These are phyloP conservation scores for Phoxinus dragarum DNA, from an alignment of 2,797 vertebrate genomes.

Conservation along the genomic window DNA sequence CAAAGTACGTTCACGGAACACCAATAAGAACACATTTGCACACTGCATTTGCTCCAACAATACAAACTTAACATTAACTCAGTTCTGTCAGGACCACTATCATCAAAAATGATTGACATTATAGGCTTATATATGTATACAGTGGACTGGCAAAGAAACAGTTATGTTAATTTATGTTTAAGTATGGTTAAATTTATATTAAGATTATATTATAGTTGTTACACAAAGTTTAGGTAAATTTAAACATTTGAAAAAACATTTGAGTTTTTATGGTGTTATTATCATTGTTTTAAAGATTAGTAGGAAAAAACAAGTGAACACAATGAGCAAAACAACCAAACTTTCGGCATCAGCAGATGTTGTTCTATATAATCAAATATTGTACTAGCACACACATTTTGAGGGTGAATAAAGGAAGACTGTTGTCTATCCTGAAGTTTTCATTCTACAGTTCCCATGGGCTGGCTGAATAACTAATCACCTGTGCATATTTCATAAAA, in stretches of 20 bases:
- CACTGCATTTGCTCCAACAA: no score
- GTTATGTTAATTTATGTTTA: background rate
- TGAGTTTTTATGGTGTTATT: no score
- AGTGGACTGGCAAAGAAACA: background rate
- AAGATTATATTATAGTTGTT: background rate
- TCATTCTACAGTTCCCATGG: background rate
- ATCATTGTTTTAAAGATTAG: background rate
- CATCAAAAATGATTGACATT: no score
- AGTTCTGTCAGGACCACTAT: no score
- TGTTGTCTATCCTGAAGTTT: slow-evolving; percentile 17
- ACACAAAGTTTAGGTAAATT: background rate
- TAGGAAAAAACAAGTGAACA: background rate
- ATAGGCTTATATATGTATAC: no score
- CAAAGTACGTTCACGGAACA: background rate
- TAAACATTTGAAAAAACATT: background rate
- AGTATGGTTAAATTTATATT: background rate
- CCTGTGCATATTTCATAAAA: slow-evolving; percentile 53
- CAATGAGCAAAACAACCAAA: background rate
- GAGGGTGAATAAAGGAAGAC: background rate
- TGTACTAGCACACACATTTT: background rate
- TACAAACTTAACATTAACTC: no score
- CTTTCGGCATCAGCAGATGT: no score
- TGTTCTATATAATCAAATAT: background rate
- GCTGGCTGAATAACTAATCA: slow-evolving; percentile 41
- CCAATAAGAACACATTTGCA: background rate